Base-by-base conservation (phyloP, 1,140 invertebrate species). In the Wiebesia pumilae region DNA sequence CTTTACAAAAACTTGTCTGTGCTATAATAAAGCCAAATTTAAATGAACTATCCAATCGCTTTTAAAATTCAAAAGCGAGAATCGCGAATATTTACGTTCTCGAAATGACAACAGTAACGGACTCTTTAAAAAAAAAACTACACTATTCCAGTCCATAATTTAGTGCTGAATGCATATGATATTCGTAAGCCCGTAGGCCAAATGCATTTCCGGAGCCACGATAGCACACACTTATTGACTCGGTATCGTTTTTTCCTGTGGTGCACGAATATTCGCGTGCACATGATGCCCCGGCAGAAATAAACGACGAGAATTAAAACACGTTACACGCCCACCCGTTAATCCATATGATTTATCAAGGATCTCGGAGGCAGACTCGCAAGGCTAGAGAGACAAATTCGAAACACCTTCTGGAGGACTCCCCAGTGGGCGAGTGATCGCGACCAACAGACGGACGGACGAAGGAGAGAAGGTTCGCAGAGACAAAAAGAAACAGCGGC, bases 261-360 rank as follows among this genome's bases (percentile, higher is more conserved):
- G 67, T 30, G 67, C 67, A 69, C 30, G 67, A 33, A 30, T 14
- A 69, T 69, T 21, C 67, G n/a, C 10, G 67, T 21, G 30, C n/a
- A 12, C 12, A 21, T 35, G 7, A 14, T 35, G 38, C 24, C 38
- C 6, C 38, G 10, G 47, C 27, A 27, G 16, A 73, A 73, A 54
- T 19, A n/a, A 58, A 69, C 2, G 10, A 54, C 40, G 62, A 62
- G n/a, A 38, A 3, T 12, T 21, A 21, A 73, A 84, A 78, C 0
- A 35, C 43, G 43, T 78, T n/a, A 33, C 67, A 73, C 73, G 71
- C 54, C 75, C 79, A 86, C 47, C 69, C 51, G 73, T 79, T 87
- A 78, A 79, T 79, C 51, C 58, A 9, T 0, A 69, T 83, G 85
- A 86, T 86, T 86, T 86, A 86, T 86, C 81, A 86, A 82, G 67